Percentiles rank a stretch among this genome's conserved stretches.
Evolutionary conservation across 2,113 vertebrate genomes (phyloP).

Genomic region (Xiphophorus maculatus): DNA sequence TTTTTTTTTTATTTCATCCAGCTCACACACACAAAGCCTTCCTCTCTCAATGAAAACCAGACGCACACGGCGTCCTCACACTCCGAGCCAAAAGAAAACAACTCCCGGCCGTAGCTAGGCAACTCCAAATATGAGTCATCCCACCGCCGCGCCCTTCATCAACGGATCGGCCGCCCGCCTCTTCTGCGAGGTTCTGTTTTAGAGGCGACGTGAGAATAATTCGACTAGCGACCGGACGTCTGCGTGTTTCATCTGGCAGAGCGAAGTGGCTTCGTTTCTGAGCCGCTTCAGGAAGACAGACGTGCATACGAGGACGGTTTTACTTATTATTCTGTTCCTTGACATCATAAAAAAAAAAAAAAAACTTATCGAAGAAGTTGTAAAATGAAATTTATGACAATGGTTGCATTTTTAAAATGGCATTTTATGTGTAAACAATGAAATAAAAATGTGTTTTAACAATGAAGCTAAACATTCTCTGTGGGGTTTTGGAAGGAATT

Average conservation of each 20-base stretch:
- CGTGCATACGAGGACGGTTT: not conserved
- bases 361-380: not conserved
- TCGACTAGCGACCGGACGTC: not conserved
- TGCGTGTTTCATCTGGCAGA: not conserved
- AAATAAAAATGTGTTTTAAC: not conserved
- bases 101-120: slow-evolving; percentile 78
- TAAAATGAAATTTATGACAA: not conserved
- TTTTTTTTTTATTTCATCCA: not conserved
- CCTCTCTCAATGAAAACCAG: slow-evolving; percentile 75
- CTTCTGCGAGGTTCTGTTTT: not conserved
- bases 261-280: not conserved
- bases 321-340: not conserved
- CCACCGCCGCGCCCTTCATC: slow-evolving; percentile 72
- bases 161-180: slow-evolving; percentile 40
- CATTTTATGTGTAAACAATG: not conserved
- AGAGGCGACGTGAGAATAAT: slow-evolving; percentile 5
- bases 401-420: not conserved
- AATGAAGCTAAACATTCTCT: not conserved
- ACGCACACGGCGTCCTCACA: slow-evolving; percentile 62
- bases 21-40: slow-evolving; percentile 41
- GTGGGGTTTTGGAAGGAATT: not conserved
- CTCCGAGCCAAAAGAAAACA: slow-evolving; percentile 74
- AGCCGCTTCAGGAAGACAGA: not conserved
- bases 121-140: slow-evolving; percentile 82
- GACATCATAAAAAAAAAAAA: not conserved